A percentile compares a stretch with the other conserved stretches of the same genome.
Evolutionary conservation across 2,888 invertebrate species (phyloP).

Genomic region (Rotaria macrura): DNA sequence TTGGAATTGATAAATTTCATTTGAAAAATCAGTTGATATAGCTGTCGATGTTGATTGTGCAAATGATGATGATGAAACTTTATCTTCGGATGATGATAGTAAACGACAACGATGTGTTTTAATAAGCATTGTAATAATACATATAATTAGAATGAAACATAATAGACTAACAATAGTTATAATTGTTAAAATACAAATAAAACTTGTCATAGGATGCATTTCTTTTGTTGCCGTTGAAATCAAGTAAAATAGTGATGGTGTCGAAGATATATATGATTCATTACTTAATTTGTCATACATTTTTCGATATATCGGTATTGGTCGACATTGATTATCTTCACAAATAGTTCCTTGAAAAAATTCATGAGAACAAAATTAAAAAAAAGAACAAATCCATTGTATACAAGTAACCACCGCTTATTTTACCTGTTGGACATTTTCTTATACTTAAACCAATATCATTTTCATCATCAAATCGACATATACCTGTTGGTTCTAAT

Average conservation of each 20-base stretch:
- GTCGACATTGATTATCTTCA: neutral
- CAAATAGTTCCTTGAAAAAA: neutral
- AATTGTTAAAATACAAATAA: neutral
- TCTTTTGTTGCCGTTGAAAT: neutral
- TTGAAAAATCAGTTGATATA: neutral
- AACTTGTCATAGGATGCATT: neutral
- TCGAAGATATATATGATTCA: neutral
- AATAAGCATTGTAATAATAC: neutral
- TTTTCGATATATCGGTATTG: neutral
- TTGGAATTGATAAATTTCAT: neutral
- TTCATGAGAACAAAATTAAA: no score
- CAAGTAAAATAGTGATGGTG: neutral
- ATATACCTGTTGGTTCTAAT: neutral
- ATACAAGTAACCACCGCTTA: no score
- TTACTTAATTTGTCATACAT: neutral
- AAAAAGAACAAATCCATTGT: no score
- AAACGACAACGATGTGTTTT: neutral
- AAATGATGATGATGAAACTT: neutral
- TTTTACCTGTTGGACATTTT: constrained; percentile 18
- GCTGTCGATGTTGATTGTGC: neutral
- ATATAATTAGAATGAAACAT: constrained; percentile 1
- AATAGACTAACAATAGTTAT: neutral
- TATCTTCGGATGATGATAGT: neutral
- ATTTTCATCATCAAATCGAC: neutral
- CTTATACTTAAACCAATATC: neutral